Evolutionary conservation across 2,888 invertebrate species (phyloP).

Genomic region (Ennomos fuscantarius): DNA sequence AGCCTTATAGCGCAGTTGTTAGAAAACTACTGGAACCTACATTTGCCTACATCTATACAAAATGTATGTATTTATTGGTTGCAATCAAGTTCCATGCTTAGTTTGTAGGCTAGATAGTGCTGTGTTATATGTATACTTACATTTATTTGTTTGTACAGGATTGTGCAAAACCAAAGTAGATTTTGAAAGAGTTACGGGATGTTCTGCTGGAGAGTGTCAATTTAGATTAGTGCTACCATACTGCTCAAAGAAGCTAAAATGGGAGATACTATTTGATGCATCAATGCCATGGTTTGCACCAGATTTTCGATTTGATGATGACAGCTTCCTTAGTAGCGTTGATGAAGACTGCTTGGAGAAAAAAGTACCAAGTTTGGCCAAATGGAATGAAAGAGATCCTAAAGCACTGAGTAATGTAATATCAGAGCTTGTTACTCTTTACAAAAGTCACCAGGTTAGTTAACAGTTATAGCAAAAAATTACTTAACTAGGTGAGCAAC

Average conservation of each 20-base stretch:
- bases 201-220: constrained; percentile 74
- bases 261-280: constrained; percentile 89
- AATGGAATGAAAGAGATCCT: constrained; percentile 87
- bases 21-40: too few species aligned
- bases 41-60: too few species aligned
- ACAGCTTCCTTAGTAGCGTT: constrained; percentile 86
- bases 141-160: constrained; percentile 51
- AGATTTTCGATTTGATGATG: constrained; percentile 90
- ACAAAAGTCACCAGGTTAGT: constrained; percentile 87
- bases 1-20: too few species aligned
- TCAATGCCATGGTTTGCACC: constrained; percentile 88
- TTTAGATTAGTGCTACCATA: constrained; percentile 88
- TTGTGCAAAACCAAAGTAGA: constrained; percentile 78
- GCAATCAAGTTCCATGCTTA: too few species aligned
- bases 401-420: constrained; percentile 86
- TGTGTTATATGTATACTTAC: not conserved
- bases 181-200: constrained; percentile 71
- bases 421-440: constrained; percentile 85
- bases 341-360: constrained; percentile 81
- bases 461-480: not conserved
- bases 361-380: constrained; percentile 85
- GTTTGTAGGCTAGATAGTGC: not conserved
- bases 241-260: constrained; percentile 87
- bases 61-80: too few species aligned
- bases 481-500: too few species aligned